A percentile compares a stretch with the other conserved stretches of the same genome.
phyloP scores from a whole-genome alignment of 2,888 invertebrate genomes.

The Cecidostiba fungosa region DNA sequence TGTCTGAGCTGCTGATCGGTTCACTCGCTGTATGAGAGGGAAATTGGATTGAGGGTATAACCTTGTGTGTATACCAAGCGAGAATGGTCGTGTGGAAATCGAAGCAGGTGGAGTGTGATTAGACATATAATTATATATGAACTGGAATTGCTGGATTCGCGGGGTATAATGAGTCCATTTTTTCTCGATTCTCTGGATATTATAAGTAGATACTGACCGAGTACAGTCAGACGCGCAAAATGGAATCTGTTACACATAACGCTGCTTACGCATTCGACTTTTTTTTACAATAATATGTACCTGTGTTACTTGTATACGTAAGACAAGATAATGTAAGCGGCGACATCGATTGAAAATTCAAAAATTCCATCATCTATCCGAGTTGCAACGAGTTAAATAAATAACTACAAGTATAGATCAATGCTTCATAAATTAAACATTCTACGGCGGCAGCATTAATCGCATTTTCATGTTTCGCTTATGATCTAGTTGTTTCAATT shows the following conservation, averaged over 20 bases:
- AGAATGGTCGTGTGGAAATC: slow-evolving; percentile 6
- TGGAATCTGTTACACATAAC: background rate
- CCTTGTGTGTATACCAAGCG: slow-evolving; percentile 3
- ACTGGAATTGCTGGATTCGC: background rate
- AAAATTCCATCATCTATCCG: background rate
- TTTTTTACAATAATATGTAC: background rate
- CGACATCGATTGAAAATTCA: background rate
- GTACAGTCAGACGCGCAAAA: background rate
- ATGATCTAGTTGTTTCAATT: slow-evolving; percentile 49
- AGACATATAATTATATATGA: background rate
- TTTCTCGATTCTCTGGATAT: too few species aligned
- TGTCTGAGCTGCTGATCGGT: background rate
- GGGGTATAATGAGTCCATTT: background rate
- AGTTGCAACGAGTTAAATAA: background rate
- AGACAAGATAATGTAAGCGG: background rate
- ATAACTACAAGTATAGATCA: background rate
- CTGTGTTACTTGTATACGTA: background rate
- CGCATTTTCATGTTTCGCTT: slow-evolving; percentile 22
- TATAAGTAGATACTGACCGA: background rate
- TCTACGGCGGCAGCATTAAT: slow-evolving; percentile 26
- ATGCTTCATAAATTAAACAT: slow-evolving; percentile 45
- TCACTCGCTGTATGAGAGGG: background rate
- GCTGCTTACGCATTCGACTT: background rate
- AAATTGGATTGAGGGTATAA: slow-evolving; percentile 22
- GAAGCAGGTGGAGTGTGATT: background rate